Base-by-base conservation (phyloP, 2,113 vertebrate genomes). In the Erythrolamprus reginae region DNA sequence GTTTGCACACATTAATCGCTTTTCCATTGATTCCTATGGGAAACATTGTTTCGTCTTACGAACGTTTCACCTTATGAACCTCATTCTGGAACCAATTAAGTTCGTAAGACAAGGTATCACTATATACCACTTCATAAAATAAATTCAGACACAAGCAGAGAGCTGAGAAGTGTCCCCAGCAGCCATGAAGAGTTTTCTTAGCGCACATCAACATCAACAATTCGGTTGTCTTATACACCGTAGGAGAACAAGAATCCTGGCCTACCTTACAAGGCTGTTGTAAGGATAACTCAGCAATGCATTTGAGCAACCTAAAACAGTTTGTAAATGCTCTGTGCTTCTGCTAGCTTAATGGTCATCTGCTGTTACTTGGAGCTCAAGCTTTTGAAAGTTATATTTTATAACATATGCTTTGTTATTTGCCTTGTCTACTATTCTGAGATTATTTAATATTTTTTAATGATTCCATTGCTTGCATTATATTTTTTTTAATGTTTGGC, bases 201-300 rank as follows among this genome's bases (percentile, higher is more conserved):
- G 52, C 6, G 1, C 21, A 13, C 33, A 42, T 47, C 45, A 5
- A 12, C 33, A 10, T 17, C 82, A 51, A 19, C 21, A 47, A 7
- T 61, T 84, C 45, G 61, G 15, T 12, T 23, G 38, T 42, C 13
- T 17, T 50, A 4, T 21, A n/a, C 38, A 33, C 28, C 52, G 26
- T 23, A 42, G 33, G 47, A 47, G 33, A 52, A 47, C 48, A 86
- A 10, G 15, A 86, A 77, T 23, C 15, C 48, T 82, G 48, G 13
- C 58, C 89, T 77, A 90, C 89, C 84, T 90, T 90, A 77, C 48
- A 86, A 33, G 58, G 84, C 33, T 90, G 89, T 90, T 86, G 84
- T 90, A 90, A 90, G 84, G 89, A 77, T 77, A 38, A 33, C n/a
- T 42, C 23, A 58, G 26, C 23, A 23, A 82, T 77, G 50, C 17